Evolutionary conservation across 2,888 invertebrate genomes (phyloP), one percentile per base, ranked within the genome.

Genomic region (Operophtera brumata): DNA sequence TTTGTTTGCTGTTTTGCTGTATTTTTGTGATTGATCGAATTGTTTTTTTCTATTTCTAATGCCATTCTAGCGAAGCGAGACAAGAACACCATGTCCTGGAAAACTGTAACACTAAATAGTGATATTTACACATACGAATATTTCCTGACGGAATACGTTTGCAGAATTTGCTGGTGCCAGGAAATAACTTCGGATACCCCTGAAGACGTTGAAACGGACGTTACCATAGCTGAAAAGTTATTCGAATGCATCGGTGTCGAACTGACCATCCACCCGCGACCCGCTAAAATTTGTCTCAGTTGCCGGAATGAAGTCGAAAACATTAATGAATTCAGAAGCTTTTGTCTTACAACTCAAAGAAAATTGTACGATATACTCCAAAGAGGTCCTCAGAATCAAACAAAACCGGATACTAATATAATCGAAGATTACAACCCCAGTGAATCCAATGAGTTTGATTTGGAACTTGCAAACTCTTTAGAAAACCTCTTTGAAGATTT

Each of bases 121-220:
- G 71, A 76, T 51, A 9, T 65, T 5, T 85, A 78, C 58, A 78
- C 67, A 4, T 77, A 72, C 43, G 80, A 87, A 54, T 88, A 85
- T 62, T 86, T 88, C 56, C 65, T 74, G 37, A 74, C 80, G 7
- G 74, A 65, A 32, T 55, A 84, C 43, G 73, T 87, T 0, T 89
- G 89, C 51, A 70, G 87, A 59, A 61, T 88, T 6, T 89, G 89
- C 59, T 87, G 85, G 84, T 69, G 63, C 32, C 73, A 62, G 26
- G 76, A 78, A 56, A 59, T 81, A 42, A 57, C 68, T 6, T 48
- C 59, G 1, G 64, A 66, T 59, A 47, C 51, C 6, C 47, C 57
- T 10, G 64, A 66, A 58, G 57, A 61, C 36, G 28, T 42, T 1
- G 42, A 61, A 61, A 66, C 71, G 46, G 32, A 49, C 57, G 5